Conservation (phyloP, 2,113 vertebrate species). For the Malurus melanocephalus region DNA sequence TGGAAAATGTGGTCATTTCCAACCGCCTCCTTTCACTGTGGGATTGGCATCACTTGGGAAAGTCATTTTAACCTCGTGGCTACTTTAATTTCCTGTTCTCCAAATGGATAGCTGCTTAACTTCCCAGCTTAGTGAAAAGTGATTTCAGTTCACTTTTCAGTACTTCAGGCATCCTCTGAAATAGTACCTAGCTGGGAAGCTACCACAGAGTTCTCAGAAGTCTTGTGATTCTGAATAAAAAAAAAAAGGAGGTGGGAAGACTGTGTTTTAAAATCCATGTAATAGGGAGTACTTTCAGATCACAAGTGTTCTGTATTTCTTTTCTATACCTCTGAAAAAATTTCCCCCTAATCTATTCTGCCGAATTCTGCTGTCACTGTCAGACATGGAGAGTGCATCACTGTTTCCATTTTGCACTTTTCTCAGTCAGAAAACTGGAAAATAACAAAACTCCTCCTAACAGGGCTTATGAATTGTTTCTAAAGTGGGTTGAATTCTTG, state of each 20-base stretch:
- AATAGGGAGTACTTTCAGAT: background rate
- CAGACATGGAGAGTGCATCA: background rate
- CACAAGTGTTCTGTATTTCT: background rate
- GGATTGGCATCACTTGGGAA: slow-evolving; percentile 22
- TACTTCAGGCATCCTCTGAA: background rate
- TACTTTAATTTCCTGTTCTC: slow-evolving; percentile 53
- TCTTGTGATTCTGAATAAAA: background rate
- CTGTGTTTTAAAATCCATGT: background rate
- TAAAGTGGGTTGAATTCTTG: background rate
- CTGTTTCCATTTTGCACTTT: background rate
- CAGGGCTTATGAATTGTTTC: background rate
- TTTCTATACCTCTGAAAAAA: background rate
- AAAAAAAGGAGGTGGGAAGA: accelerated
- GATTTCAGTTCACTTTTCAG: background rate
- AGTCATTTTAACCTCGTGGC: slow-evolving; percentile 38
- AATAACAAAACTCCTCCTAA: background rate
- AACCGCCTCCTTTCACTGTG: slow-evolving; percentile 25
- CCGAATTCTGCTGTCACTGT: background rate
- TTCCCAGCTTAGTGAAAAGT: background rate
- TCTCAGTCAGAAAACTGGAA: background rate
- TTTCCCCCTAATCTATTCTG: background rate
- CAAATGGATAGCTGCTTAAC: slow-evolving; percentile 37
- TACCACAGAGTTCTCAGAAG: background rate
- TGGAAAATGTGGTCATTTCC: slow-evolving; percentile 38
- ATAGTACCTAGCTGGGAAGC: background rate